phyloP scores from a whole-genome alignment of 2,888 invertebrate species.

The Xylophagus ater region DNA sequence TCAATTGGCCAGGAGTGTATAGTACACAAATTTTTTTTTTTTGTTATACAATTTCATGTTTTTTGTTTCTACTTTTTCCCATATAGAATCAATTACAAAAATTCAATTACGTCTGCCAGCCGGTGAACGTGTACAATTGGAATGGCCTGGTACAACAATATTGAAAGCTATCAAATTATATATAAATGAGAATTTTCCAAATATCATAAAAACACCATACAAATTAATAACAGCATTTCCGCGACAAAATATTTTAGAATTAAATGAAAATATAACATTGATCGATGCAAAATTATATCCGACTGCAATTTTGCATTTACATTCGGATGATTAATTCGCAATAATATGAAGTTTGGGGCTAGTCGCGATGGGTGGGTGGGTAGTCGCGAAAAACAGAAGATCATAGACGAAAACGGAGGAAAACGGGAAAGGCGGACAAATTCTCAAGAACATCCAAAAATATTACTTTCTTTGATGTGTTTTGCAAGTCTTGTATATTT shows the following conservation, averaged over 20 bases:
- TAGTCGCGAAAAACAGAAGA: too few relatives aligned
- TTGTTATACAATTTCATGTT: background rate
- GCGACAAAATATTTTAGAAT: constrained; percentile 30
- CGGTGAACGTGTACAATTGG: constrained; percentile 30
- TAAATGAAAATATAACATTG: constrained; percentile 29
- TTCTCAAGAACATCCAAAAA: too few relatives aligned
- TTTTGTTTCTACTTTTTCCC: constrained; percentile 1
- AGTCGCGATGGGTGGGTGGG: too few relatives aligned
- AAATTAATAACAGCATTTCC: constrained; percentile 37
- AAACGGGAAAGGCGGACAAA: too few relatives aligned
- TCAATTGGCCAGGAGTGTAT: too few relatives aligned
- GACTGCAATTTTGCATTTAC: constrained; percentile 36
- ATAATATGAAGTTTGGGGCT: too few relatives aligned
- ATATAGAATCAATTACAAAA: constrained; percentile 15
- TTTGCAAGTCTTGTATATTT: too few relatives aligned
- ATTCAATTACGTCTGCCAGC: constrained; percentile 16
- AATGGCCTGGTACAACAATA: constrained; percentile 36
- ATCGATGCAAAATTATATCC: constrained; percentile 35
- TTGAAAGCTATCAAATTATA: constrained; percentile 30
- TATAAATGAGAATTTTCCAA: constrained; percentile 31
- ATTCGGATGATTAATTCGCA: constrained; percentile 34
- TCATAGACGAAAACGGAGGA: too few relatives aligned
- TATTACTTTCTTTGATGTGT: too few relatives aligned
- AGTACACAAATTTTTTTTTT: too few relatives aligned
- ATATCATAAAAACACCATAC: constrained; percentile 30